Percentiles rank a stretch among this genome's conserved stretches.
These are phyloP conservation scores for Odontocerum albicorne DNA, from an alignment of 2,888 invertebrate genomes.

Conservation along the genomic window DNA sequence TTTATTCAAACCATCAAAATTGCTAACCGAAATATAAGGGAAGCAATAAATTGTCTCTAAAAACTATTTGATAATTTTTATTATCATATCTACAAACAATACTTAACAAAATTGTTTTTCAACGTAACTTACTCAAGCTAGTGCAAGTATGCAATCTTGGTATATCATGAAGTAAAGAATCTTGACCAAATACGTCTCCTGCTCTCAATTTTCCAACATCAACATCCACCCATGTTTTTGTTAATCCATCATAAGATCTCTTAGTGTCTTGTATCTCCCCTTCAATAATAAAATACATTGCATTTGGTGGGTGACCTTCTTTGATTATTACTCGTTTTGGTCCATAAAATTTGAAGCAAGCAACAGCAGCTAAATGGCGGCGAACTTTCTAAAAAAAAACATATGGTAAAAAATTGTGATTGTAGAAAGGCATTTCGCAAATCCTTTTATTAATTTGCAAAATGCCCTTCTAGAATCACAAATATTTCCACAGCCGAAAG, in stretches of 20 bases:
- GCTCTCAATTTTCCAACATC: constrained; percentile 56
- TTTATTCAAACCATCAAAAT: not conserved
- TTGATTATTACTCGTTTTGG: constrained; percentile 62
- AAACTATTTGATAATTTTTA: too few relatives aligned
- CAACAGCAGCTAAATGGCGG: constrained; percentile 60
- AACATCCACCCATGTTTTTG: constrained; percentile 49
- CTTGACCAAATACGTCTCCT: constrained; percentile 69
- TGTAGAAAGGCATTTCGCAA: too few relatives aligned
- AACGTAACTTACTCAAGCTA: constrained; percentile 56
- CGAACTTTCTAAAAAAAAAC: constrained; percentile 59
- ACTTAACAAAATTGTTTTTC: too few relatives aligned
- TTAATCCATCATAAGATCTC: constrained; percentile 53
- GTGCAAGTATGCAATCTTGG: constrained; percentile 63
- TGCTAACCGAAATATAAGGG: constrained; percentile 2
- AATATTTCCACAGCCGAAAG: too few relatives aligned
- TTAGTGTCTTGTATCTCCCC: constrained; percentile 60
- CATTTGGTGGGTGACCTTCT: constrained; percentile 61
- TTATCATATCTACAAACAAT: too few relatives aligned
- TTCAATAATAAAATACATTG: constrained; percentile 65
- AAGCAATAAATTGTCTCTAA: too few relatives aligned
- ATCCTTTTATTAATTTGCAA: too few relatives aligned
- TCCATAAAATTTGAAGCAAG: constrained; percentile 62
- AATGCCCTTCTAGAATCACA: too few relatives aligned
- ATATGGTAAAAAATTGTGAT: too few relatives aligned
- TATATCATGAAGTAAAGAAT: constrained; percentile 64